These are phyloP conservation scores for Boloria selene DNA, from an alignment of 2,888 invertebrate species.

Conservation along the genomic window DNA sequence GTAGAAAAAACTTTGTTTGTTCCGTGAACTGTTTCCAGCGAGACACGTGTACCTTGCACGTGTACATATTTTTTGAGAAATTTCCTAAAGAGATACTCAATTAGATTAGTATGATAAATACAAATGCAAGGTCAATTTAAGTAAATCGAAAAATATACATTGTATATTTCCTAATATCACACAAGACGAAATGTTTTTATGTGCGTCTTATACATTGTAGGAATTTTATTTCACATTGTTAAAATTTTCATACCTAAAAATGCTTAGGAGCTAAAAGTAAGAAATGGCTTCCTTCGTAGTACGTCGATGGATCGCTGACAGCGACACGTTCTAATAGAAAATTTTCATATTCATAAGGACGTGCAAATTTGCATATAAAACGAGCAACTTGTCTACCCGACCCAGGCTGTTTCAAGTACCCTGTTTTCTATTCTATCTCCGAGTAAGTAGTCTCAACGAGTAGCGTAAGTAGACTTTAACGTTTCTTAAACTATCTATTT, in stretches of 20 bases:
- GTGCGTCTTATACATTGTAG: background rate
- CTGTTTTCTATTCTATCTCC: conserved; percentile 67
- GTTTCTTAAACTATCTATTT: conserved; percentile 2
- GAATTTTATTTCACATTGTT: conserved; percentile 16
- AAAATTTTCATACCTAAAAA: conserved; percentile 57
- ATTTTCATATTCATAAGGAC: conserved; percentile 83
- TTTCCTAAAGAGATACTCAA: too few relatives aligned
- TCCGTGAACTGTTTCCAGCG: too few relatives aligned
- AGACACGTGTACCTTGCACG: too few relatives aligned
- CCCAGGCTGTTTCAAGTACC: conserved; percentile 60
- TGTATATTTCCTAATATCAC: too few relatives aligned
- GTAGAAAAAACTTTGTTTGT: too few relatives aligned
- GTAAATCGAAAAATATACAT: background rate
- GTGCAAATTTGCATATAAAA: conserved; percentile 81
- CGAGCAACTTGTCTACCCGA: conserved; percentile 70
- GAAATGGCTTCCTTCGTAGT: conserved; percentile 58
- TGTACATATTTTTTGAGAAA: too few relatives aligned
- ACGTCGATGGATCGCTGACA: conserved; percentile 75
- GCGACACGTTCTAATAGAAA: conserved; percentile 81
- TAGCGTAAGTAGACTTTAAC: conserved; percentile 12
- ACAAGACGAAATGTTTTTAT: too few relatives aligned
- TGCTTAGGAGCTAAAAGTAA: conserved; percentile 60
- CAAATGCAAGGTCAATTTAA: too few relatives aligned
- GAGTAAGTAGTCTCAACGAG: conserved; percentile 56
- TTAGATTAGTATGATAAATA: too few relatives aligned